A percentile compares a stretch with the other conserved stretches of the same genome.
Evolutionary conservation across 2,797 vertebrate genomes (phyloP).

Genomic region (Aplochiton taeniatus): DNA sequence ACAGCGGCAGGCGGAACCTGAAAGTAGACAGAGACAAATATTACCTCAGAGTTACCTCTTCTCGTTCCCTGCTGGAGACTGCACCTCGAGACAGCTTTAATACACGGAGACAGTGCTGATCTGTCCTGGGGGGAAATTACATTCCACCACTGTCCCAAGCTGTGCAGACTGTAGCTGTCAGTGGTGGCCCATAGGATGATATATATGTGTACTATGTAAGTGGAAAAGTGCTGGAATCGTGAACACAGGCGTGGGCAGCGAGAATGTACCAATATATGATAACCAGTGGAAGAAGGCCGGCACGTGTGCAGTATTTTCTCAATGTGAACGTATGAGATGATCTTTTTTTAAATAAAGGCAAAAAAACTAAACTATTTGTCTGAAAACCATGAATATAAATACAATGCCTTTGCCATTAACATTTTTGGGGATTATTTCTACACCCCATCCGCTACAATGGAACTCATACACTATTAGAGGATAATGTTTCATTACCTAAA

Average conservation of each 20-base stretch:
- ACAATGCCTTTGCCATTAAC: no score
- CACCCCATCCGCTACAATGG: not conserved
- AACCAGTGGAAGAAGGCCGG: no score
- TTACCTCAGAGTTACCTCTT: conserved; percentile 64
- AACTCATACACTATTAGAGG: conserved; percentile 1
- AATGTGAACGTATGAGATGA: no score
- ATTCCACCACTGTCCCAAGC: conserved; percentile 67
- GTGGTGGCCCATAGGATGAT: conserved; percentile 63
- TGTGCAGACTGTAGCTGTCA: conserved; percentile 68
- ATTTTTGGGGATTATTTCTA: no score
- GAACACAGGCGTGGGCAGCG: conserved; percentile 45
- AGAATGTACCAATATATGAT: conserved; percentile 1
- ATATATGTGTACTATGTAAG: conserved; percentile 43
- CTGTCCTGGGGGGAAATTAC: conserved; percentile 71
- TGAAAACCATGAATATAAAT: no score
- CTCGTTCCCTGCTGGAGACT: conserved; percentile 34
- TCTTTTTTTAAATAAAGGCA: no score
- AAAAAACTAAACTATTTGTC: no score
- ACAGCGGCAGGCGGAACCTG: conserved; percentile 60
- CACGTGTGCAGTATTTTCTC: no score
- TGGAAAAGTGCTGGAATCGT: conserved; percentile 62
- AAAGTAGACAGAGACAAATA: conserved; percentile 68
- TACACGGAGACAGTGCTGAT: conserved; percentile 64
- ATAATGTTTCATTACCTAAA: not conserved
- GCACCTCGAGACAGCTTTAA: conserved; percentile 59